Base-by-base conservation (phyloP, 2,113 vertebrate genomes). In the Caretta caretta region DNA sequence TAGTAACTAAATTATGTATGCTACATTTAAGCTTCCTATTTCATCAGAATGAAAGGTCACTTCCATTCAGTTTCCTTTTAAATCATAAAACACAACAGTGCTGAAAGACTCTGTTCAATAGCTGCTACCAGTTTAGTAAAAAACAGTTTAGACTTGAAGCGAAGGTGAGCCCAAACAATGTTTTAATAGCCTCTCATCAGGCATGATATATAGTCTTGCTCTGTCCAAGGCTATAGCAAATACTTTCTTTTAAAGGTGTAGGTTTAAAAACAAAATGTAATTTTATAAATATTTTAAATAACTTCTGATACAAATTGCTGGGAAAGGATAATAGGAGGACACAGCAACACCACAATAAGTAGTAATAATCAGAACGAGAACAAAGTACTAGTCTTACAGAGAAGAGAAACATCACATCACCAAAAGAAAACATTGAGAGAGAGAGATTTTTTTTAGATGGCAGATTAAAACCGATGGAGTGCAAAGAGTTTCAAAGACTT, bases 361-460 rank as follows among this genome's bases (percentile, higher is more conserved):
- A 79, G 4, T 6, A 54, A 38, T 19, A 57, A 17, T 13, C 25
- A 87, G 29, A 92, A 94, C n/a, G 42, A 78, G 25, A 48, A 78
- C 25, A 48, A 78, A 95, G 87, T 46, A 93, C 4, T 69, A 84
- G 83, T 76, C 89, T 96, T 83, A 42, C 50, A 83, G 75, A 80
- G 80, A 69, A 84, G 10, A 48, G 53, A 54, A 78, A 42, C 88
- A 29, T 59, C 42, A 91, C 92, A 87, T 22, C 1, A 75, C 80
- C 42, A 17, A 79, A 50, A 53, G 78, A 31, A 19, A 92, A 11
- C 3, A 38, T 38, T 24, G 29, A 19, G 38, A 42, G 38, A 42
- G 11, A 11, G 51, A 14, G 51, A 6, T 29, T 80, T 69, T n/a
- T 49, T 51, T 14, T 8, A 42, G 56, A 75, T 54, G 72, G 12